These are phyloP conservation scores for Himalopsyche kuldschensis DNA, from an alignment of 2,888 invertebrate genomes.

Conservation along the genomic window DNA sequence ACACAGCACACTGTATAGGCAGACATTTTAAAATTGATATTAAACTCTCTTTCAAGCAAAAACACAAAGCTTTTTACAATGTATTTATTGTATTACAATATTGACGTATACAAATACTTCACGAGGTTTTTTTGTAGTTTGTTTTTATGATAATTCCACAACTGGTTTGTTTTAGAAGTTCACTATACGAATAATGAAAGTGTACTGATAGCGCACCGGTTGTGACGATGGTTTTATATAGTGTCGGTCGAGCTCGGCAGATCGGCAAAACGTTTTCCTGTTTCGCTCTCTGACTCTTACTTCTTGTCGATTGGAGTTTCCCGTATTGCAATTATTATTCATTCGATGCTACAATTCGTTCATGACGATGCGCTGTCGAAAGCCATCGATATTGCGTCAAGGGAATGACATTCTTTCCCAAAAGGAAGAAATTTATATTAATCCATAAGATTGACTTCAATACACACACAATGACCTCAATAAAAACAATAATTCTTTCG, in stretches of 20 bases:
- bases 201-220: not conserved
- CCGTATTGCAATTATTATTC: not conserved
- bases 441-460: not conserved
- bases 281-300: not conserved
- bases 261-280: not conserved
- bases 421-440: not conserved
- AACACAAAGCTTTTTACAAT: not conserved
- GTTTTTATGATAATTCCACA: not conserved
- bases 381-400: not conserved
- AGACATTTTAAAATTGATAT: not conserved
- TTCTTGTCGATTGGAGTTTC: not conserved
- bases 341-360: not conserved
- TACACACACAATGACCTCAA: not conserved
- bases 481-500: too few relatives aligned
- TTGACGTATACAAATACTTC: not conserved
- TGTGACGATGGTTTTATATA: not conserved
- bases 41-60: not conserved
- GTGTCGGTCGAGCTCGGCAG: not conserved
- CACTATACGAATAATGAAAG: not conserved
- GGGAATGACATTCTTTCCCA: not conserved
- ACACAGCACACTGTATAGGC: not conserved
- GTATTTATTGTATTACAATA: not conserved
- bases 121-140: not conserved
- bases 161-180: not conserved
- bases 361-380: not conserved